Conservation (phyloP, 2,888 invertebrate species). For the Leptothorax acervorum region DNA sequence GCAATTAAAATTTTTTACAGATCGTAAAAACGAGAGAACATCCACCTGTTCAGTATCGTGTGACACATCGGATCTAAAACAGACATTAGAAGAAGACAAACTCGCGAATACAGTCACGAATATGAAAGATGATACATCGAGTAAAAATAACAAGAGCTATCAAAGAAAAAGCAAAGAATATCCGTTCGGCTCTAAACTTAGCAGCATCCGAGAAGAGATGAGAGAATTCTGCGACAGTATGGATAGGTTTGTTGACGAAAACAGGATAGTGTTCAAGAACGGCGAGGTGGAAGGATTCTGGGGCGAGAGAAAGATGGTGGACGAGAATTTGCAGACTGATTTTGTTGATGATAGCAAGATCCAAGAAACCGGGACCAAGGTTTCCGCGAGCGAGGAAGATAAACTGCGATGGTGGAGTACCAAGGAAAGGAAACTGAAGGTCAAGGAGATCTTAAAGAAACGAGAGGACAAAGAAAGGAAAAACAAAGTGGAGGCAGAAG, state of each 20-base stretch:
- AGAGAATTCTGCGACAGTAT: slow-evolving; percentile 72
- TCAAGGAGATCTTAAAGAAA: slow-evolving; percentile 52
- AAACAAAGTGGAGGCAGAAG: neutral
- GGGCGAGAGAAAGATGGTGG: slow-evolving; percentile 45
- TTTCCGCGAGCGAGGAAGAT: slow-evolving; percentile 12
- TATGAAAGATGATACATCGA: neutral
- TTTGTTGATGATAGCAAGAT: slow-evolving; percentile 15
- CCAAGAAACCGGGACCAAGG: slow-evolving; percentile 21
- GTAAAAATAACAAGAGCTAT: slow-evolving; percentile 45
- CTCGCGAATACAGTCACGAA: neutral
- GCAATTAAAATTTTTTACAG: slow-evolving; percentile 11
- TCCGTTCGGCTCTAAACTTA: slow-evolving; percentile 64
- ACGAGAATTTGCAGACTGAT: slow-evolving; percentile 32
- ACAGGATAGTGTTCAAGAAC: slow-evolving; percentile 71
- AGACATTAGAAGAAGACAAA: slow-evolving; percentile 24
- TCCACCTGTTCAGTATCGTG: slow-evolving; percentile 37
- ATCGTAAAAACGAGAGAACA: neutral
- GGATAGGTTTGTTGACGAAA: slow-evolving; percentile 73
- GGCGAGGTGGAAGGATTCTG: slow-evolving; percentile 71
- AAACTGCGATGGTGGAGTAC: slow-evolving; percentile 62
- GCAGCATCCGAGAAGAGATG: slow-evolving; percentile 76
- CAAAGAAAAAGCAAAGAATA: slow-evolving; percentile 39
- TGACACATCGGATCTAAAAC: slow-evolving; percentile 49
- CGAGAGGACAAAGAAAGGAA: slow-evolving; percentile 43
- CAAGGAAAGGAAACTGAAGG: slow-evolving; percentile 59